phyloP scores from a whole-genome alignment of 2,113 vertebrate genomes.

The Otus sunia region DNA sequence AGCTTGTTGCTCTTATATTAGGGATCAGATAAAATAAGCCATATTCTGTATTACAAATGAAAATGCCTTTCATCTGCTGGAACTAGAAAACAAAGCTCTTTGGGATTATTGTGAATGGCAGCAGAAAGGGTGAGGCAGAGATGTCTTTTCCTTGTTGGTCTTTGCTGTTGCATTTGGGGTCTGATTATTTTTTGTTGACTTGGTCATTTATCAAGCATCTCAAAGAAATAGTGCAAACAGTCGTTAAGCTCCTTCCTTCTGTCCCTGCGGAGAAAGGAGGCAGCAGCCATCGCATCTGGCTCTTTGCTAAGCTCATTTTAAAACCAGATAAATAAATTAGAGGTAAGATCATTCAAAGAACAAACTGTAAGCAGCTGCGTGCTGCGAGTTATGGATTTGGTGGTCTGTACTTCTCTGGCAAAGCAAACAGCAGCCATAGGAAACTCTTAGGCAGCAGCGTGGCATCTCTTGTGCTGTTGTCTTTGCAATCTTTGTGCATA shows the following conservation, averaged over 20 bases:
- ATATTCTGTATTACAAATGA: not conserved
- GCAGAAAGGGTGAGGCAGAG: not conserved
- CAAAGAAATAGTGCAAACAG: not conserved
- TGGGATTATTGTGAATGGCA: not conserved
- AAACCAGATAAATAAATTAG: constrained; percentile 3
- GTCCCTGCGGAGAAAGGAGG: not conserved
- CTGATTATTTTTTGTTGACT: not conserved
- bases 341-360: not conserved
- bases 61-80: not conserved
- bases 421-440: not conserved
- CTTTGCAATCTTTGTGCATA: not conserved
- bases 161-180: not conserved
- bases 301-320: not conserved
- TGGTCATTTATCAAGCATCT: not conserved
- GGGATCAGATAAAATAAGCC: not conserved
- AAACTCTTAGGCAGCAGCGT: not conserved
- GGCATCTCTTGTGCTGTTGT: not conserved
- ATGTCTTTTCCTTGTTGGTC: not conserved
- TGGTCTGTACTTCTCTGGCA: not conserved
- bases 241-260: not conserved
- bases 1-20: not conserved
- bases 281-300: fast-evolving
- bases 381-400: not conserved
- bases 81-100: not conserved
- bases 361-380: not conserved